A percentile compares a stretch with the other conserved stretches of the same genome.
Evolutionary conservation across 2,888 invertebrate genomes (phyloP).

Genomic region (Elegia similella): DNA sequence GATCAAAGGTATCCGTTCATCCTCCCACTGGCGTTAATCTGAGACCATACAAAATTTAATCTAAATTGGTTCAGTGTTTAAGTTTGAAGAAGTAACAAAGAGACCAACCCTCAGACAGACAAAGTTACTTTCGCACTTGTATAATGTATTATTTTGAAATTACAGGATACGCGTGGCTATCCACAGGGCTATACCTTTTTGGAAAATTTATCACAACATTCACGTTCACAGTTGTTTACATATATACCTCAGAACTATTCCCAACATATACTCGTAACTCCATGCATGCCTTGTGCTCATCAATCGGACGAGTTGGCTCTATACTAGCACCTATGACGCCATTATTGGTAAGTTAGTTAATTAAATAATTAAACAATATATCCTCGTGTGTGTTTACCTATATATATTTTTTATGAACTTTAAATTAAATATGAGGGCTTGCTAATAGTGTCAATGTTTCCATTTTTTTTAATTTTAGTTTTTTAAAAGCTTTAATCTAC

Average conservation of each 20-base stretch:
- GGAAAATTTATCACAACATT: slow-evolving; percentile 77
- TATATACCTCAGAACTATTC: slow-evolving; percentile 83
- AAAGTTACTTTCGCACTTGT: no score
- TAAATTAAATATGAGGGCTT: no score
- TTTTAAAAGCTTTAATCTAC: no score
- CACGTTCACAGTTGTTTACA: slow-evolving; percentile 77
- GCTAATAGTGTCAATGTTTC: no score
- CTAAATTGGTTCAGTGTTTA: no score
- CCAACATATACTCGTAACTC: slow-evolving; percentile 83
- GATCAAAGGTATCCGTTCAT: no score
- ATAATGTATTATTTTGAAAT: slow-evolving; percentile 16
- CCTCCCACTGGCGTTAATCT: no score
- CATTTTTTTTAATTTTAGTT: no score
- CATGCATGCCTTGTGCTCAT: slow-evolving; percentile 81
- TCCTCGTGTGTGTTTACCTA: background rate
- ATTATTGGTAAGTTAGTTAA: slow-evolving; percentile 44
- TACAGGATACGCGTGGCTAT: slow-evolving; percentile 34
- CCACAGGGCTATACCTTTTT: slow-evolving; percentile 61
- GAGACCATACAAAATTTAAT: no score
- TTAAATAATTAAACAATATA: background rate
- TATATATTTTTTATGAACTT: background rate
- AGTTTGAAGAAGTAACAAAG: no score
- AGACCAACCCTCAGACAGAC: no score
- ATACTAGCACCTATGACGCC: slow-evolving; percentile 67
- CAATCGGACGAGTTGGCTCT: slow-evolving; percentile 82